Evolutionary conservation across 1,140 invertebrate species (phyloP).

Genomic region (Holotrichia oblita): DNA sequence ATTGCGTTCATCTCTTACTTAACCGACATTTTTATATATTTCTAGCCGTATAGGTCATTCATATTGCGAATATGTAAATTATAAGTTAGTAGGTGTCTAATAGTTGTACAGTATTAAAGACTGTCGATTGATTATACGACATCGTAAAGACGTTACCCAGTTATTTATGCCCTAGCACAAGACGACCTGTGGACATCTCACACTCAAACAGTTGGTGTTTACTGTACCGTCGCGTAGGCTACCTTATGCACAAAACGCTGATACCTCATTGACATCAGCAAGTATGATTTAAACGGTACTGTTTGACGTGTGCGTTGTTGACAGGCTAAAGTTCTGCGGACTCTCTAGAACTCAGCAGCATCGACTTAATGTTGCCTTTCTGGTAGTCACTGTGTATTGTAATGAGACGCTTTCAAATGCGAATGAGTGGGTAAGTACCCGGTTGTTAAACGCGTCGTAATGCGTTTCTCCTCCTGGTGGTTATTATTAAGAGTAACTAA

Average conservation of each 20-base stretch:
- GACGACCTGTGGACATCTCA: background rate
- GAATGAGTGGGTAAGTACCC: constrained; percentile 10
- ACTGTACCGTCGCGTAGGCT: background rate
- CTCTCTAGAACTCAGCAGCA: background rate
- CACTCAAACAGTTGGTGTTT: no score
- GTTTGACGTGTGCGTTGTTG: background rate
- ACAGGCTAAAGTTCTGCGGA: background rate
- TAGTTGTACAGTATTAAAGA: background rate
- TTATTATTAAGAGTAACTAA: background rate
- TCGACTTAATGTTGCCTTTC: constrained; percentile 2
- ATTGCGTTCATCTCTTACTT: no score
- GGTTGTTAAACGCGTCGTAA: background rate
- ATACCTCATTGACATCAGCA: constrained; percentile 6
- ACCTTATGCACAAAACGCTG: background rate
- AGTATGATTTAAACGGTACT: constrained; percentile 4
- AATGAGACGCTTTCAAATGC: background rate
- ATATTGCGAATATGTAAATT: background rate
- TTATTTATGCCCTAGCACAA: background rate
- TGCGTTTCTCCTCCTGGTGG: background rate
- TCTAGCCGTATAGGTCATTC: background rate
- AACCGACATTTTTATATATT: background rate
- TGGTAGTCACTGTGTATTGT: background rate
- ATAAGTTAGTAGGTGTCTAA: background rate
- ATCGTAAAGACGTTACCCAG: constrained; percentile 5
- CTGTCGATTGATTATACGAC: background rate